These are phyloP conservation scores for Neofelis nebulosa DNA, from an alignment of 2,113 vertebrate species.

Conservation along the genomic window DNA sequence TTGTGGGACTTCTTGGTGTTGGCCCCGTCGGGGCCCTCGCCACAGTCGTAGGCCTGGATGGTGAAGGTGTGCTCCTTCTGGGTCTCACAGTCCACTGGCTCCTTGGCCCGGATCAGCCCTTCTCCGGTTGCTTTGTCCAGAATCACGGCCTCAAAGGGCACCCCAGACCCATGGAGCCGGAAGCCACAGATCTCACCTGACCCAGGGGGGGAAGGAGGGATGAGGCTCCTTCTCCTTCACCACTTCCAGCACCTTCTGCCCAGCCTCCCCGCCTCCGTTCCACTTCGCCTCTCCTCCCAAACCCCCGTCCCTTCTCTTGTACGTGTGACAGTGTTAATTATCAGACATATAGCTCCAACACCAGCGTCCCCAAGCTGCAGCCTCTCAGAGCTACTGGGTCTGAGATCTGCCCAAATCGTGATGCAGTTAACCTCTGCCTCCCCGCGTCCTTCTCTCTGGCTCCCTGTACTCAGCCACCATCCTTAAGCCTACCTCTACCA, in stretches of 20 bases:
- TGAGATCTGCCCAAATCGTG: neutral
- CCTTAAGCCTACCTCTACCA: neutral
- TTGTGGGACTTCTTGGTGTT: constrained; percentile 99
- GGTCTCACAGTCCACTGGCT: constrained; percentile 96
- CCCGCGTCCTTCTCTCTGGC: neutral
- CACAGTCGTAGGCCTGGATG: constrained; percentile 98
- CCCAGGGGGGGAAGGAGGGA: neutral
- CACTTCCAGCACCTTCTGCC: neutral
- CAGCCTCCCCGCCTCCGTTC: neutral
- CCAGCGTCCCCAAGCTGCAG: neutral
- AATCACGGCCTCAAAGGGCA: constrained; percentile 97
- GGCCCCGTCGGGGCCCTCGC: constrained; percentile 95
- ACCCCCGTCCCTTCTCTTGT: neutral
- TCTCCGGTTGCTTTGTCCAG: constrained; percentile 97
- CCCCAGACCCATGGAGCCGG: constrained; percentile 93
- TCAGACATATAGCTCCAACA: neutral
- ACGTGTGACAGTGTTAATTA: neutral
- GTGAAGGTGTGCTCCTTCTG: constrained; percentile 98
- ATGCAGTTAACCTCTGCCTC: neutral
- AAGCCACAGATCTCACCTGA: constrained; percentile 98
- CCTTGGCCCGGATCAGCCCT: constrained; percentile 96
- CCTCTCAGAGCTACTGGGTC: neutral
- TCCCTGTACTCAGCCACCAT: neutral
- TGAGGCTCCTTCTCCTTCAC: neutral
- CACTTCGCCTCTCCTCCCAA: neutral